phyloP scores from a whole-genome alignment of 1,140 invertebrate species.

The Odontomachus brunneus region DNA sequence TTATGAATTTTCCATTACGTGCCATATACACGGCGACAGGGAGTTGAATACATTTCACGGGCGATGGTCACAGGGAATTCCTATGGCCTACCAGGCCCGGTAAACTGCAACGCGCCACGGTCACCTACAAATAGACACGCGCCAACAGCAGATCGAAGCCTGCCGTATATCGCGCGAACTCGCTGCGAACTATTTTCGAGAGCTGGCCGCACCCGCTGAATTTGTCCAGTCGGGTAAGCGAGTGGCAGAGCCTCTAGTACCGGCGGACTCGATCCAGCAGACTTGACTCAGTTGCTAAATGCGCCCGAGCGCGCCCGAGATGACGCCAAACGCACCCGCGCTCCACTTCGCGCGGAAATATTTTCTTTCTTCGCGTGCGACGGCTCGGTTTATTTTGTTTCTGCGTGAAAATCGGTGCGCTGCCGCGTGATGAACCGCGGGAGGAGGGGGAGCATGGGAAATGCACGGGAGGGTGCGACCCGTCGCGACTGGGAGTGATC shows the following conservation, averaged over 20 bases:
- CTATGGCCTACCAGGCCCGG: constrained; percentile 56
- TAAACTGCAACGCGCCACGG: constrained; percentile 52
- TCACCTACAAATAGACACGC: constrained; percentile 74
- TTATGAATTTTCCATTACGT: constrained; percentile 34
- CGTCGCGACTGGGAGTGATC: neutral
- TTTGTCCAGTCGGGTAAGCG: constrained; percentile 68
- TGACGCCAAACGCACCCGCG: constrained; percentile 34
- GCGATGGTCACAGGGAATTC: constrained; percentile 56
- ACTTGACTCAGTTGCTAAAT: constrained; percentile 57
- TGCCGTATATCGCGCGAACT: constrained; percentile 35
- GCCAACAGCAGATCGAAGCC: constrained; percentile 46
- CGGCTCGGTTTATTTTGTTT: neutral
- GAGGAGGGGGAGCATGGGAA: neutral
- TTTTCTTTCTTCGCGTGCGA: neutral
- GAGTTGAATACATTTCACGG: constrained; percentile 8
- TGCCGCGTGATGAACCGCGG: neutral
- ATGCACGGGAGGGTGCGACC: neutral
- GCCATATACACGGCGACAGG: neutral
- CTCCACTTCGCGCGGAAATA: constrained; percentile 5
- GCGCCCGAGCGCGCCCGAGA: constrained; percentile 30
- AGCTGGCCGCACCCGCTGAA: constrained; percentile 63
- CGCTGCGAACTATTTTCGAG: constrained; percentile 75
- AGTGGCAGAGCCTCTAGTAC: constrained; percentile 41
- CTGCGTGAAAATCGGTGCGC: constrained; percentile 12
- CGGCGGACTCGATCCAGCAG: constrained; percentile 51